Base-by-base conservation (phyloP, 2,888 invertebrate species). In the Dichetophora obliterata region DNA sequence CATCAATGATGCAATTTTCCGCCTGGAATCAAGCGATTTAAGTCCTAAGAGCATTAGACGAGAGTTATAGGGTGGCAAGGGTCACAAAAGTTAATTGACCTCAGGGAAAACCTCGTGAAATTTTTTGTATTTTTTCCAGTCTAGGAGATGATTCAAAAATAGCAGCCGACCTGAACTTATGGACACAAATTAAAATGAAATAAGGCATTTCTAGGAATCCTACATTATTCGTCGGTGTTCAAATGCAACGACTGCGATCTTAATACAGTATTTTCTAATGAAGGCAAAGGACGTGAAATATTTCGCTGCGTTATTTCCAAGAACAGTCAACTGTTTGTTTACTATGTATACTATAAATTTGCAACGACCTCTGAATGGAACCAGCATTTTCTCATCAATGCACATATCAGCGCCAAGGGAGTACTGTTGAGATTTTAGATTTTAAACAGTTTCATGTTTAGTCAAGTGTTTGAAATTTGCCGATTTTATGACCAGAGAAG, bases 331-430 rank as follows among this genome's bases (percentile, higher is more conserved):
- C n/a, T n/a, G n/a, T n/a, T n/a, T n/a, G n/a, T n/a, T n/a, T n/a
- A n/a, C n/a, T n/a, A 81, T 77, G 54, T 77, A 78, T 65, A 76
- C 75, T 48, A 75, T 70, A 57, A 80, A 78, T 48, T 75, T 78
- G 77, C 76, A 77, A 43, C 78, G 78, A 71, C 78, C 76, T 77
- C 43, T 76, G 77, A 80, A 80, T 71, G 81, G 57, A 52, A 80
- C 52, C 69, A 80, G 66, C 76, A 78, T n/a, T n/a, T n/a, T 81
- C 73, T 79, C 77, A 61, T 79, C 78, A n/a, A 80, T 80, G 69
- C 79, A 77, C 22, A 77, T 27, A 37, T 54, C 6, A n/a, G 54
- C 19, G 22, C 54, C 54, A 54, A 19, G 54, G 54, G 54, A 54
- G 22, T 54, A 54, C 6, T 54, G 16, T 54, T 54, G 54, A 54